phyloP scores from a whole-genome alignment of 2,797 vertebrate genomes.

The Sebastes nivosus region DNA sequence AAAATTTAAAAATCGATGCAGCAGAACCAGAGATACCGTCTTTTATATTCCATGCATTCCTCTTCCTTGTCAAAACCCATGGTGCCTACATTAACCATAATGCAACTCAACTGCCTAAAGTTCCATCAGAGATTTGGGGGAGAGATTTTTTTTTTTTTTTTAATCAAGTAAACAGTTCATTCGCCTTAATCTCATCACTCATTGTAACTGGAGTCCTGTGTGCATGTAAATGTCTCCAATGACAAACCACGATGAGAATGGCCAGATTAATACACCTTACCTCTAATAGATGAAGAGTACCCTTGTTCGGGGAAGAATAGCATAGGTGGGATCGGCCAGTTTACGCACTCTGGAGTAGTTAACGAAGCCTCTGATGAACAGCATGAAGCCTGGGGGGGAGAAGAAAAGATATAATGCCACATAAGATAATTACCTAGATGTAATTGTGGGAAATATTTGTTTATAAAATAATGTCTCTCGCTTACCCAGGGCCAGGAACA shows the following conservation, averaged over 20 bases:
- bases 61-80: not conserved
- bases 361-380: conserved; percentile 98
- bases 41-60: not conserved
- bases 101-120: not conserved
- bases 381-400: conserved; percentile 89
- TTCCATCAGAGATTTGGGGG: not conserved
- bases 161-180: not conserved
- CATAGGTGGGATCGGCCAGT: conserved; percentile 93
- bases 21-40: not conserved
- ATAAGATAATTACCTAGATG: not conserved
- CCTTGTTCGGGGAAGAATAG: conserved; percentile 93
- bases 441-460: not conserved
- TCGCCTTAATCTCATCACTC: not conserved
- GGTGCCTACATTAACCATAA: not conserved
- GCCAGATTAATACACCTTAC: conserved; percentile 66
- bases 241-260: not conserved
- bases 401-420: not conserved
- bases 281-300: conserved; percentile 99
- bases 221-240: not conserved
- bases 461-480: conserved; percentile 21
- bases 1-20: not conserved
- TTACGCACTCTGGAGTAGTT: conserved; percentile 99
- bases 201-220: not conserved
- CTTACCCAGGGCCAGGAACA: conserved; percentile 97
- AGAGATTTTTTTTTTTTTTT: not conserved